A percentile compares a stretch with the other conserved stretches of the same genome.
Evolutionary conservation across 1,140 invertebrate species (phyloP).

Genomic region (Spodoptera frugiperda): DNA sequence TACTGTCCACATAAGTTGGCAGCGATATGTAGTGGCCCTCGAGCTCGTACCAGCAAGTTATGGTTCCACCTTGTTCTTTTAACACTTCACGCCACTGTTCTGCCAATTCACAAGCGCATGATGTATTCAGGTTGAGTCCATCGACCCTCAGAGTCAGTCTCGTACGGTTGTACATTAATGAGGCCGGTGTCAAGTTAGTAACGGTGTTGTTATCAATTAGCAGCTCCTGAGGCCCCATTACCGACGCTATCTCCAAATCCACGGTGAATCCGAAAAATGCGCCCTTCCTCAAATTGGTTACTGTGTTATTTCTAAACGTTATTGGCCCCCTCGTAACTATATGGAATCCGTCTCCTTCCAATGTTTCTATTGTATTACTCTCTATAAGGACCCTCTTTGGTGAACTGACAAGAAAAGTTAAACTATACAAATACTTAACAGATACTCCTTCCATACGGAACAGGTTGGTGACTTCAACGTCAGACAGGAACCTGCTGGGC

Average conservation of each 20-base stretch:
- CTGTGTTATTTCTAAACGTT: conserved; percentile 89
- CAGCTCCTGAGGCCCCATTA: conserved; percentile 82
- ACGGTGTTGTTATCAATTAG: conserved; percentile 90
- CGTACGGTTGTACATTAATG: conserved; percentile 87
- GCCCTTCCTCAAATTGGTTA: conserved; percentile 86
- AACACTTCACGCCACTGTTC: conserved; percentile 74
- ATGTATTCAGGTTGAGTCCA: conserved; percentile 87
- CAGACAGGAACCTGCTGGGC: conserved; percentile 91
- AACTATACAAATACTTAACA: conserved; percentile 87
- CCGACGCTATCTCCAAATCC: conserved; percentile 78
- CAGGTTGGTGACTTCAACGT: conserved; percentile 89
- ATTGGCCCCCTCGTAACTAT: conserved; percentile 88
- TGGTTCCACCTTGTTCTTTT: conserved; percentile 68
- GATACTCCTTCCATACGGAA: conserved; percentile 88
- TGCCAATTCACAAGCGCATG: conserved; percentile 87
- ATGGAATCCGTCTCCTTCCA: conserved; percentile 89
- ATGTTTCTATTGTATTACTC: conserved; percentile 87
- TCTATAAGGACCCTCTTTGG: conserved; percentile 88
- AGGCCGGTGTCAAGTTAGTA: conserved; percentile 84
- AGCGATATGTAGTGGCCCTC: conserved; percentile 74
- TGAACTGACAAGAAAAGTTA: conserved; percentile 88
- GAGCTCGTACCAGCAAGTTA: conserved; percentile 77
- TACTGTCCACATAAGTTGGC: conserved; percentile 72
- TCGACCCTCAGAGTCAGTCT: conserved; percentile 87
- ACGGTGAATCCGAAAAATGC: conserved; percentile 88